phyloP scores from a whole-genome alignment of 1,140 invertebrate genomes.

The Achroia grisella region DNA sequence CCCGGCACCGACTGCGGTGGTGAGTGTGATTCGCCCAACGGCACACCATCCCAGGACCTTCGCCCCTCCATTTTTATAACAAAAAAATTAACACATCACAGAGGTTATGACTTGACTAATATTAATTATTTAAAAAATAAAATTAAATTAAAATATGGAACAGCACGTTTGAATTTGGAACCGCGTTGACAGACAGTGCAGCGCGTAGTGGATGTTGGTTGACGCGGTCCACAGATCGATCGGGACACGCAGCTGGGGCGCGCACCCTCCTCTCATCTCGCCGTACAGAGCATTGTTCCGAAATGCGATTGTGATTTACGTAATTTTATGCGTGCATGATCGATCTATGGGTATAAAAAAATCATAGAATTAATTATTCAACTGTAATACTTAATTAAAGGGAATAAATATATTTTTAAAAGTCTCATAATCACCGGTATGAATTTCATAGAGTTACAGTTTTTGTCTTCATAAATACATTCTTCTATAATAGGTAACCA shows the following conservation, averaged over 20 bases:
- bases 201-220: conserved; percentile 52
- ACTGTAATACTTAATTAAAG: no score
- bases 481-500: no score
- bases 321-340: conserved; percentile 25
- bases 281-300: conserved; percentile 46
- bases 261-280: conserved; percentile 69
- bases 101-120: conserved; percentile 5
- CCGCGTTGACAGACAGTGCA: conserved; percentile 55
- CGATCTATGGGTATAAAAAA: no score
- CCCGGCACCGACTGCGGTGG: conserved; percentile 79
- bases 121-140: conserved; percentile 10
- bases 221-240: conserved; percentile 65
- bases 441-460: no score
- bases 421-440: no score
- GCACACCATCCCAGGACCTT: conserved; percentile 62
- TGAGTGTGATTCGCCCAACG: conserved; percentile 69
- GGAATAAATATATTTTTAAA: no score
- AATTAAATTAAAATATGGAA: conserved; percentile 18
- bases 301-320: conserved; percentile 59
- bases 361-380: no score
- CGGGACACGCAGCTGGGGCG: conserved; percentile 65
- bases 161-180: conserved; percentile 34
- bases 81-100: conserved; percentile 33
- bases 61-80: conserved; percentile 54
- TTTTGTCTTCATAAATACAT: no score